Base-by-base conservation (phyloP, 2,113 vertebrate genomes). In the Anoplopoma fimbria region DNA sequence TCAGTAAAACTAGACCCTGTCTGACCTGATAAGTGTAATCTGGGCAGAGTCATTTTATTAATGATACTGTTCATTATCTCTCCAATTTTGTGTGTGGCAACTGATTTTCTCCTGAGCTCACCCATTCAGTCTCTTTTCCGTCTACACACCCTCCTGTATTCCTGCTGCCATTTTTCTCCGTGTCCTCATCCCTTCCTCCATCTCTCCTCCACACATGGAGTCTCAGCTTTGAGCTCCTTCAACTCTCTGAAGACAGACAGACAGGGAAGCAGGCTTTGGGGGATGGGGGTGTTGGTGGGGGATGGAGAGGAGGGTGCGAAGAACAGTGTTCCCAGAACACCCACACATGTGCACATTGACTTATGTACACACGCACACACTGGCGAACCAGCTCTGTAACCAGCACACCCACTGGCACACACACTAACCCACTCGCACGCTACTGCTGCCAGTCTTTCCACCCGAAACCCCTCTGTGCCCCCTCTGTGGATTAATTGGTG, bases 401-500 rank as follows among this genome's bases (percentile, higher is more conserved):
- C 36, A 36, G 65, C 67, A 79, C 33, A 63, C 77, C 45, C 53
- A 79, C 42, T 77, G 75, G 69, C 86, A 27, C 82, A 76, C 71
- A 67, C 68, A 72, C 25, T 38, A 31, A 63, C 42, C 34, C 71
- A n/a, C n/a, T 33, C 49, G 4, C 61, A 45, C 58, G 53, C 62
- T 61, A 81, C 70, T 71, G 77, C 89, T 87, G 90, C 83, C 89
- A 89, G 82, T 78, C 83, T 76, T 49, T 81, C 53, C 63, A 82
- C 51, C 77, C 85, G 10, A 53, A 64, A 21, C 63, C 69, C 6
- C n/a, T 42, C 36, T 1, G 68, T 77, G 71, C 49, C 61, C 71
- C 68, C 83, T 63, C 53, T 80, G 83, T 74, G 72, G 57, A 87
- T 88, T 91, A 93, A 94, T 90, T 90, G 85, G 81, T 81, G 77